Evolutionary conservation across 2,797 vertebrate species (phyloP).

Genomic region (Bucorvus abyssinicus): DNA sequence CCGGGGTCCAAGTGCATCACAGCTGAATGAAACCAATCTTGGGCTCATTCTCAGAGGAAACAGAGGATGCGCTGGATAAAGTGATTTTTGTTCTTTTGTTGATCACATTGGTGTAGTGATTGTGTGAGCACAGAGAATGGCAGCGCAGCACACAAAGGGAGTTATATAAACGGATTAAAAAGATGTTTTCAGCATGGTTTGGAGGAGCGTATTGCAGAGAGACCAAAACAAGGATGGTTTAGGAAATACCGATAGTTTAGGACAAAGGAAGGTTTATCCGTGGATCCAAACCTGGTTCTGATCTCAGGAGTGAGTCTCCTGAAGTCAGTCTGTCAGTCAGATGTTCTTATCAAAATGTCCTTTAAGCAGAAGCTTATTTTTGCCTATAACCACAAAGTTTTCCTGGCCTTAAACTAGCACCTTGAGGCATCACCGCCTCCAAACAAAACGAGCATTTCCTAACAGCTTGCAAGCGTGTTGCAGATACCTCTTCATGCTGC

Average conservation of each 20-base stretch:
- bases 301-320: background rate
- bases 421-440: background rate
- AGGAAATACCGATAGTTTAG: background rate
- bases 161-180: constrained; percentile 33
- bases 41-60: background rate
- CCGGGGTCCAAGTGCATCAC: background rate
- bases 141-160: background rate
- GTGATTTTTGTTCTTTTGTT: constrained; percentile 39
- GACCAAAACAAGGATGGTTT: background rate
- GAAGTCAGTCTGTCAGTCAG: background rate
- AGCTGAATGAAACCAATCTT: background rate
- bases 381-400: background rate
- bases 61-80: background rate
- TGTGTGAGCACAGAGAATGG: constrained; percentile 6
- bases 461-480: background rate
- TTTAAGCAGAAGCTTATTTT: background rate
- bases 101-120: background rate
- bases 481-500: background rate
- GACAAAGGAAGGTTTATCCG: background rate
- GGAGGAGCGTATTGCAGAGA: background rate
- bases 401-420: background rate
- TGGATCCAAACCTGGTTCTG: background rate
- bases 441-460: background rate
- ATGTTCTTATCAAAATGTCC: background rate
- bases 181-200: background rate